Evolutionary conservation across 2,888 invertebrate genomes (phyloP).

Genomic region (Mongoloraphidia duomilia): DNA sequence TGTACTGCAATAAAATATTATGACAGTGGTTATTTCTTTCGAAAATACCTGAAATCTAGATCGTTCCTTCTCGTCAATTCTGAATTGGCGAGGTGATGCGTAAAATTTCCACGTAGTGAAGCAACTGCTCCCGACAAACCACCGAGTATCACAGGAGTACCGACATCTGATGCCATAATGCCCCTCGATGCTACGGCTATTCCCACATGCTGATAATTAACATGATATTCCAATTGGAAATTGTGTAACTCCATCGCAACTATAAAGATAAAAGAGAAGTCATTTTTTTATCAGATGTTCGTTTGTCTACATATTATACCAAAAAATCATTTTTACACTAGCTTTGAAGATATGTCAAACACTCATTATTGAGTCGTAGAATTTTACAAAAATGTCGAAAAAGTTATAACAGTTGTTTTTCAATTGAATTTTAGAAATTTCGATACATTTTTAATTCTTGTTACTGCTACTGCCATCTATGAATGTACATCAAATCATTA

Average conservation of each 20-base stretch:
- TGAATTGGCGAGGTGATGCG: conserved; percentile 38
- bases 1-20: not conserved
- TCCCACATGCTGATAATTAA: conserved; percentile 37
- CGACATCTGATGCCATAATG: conserved; percentile 40
- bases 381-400: too few relatives aligned
- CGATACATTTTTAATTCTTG: too few relatives aligned
- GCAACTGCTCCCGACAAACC: conserved; percentile 39
- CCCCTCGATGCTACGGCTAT: conserved; percentile 39
- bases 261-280: not conserved
- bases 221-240: conserved; percentile 27
- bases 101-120: conserved; percentile 54
- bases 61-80: conserved; percentile 45
- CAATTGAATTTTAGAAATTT: too few relatives aligned
- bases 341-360: too few relatives aligned
- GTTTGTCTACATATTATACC: too few relatives aligned
- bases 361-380: too few relatives aligned
- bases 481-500: too few relatives aligned
- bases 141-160: conserved; percentile 41
- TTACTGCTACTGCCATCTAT: too few relatives aligned
- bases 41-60: conserved; percentile 38
- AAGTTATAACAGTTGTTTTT: too few relatives aligned
- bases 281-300: too few relatives aligned
- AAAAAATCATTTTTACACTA: too few relatives aligned
- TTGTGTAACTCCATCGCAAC: conserved; percentile 1
- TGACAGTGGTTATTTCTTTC: not conserved